Evolutionary conservation across 1,140 invertebrate species (phyloP), one percentile per base, ranked within the genome.

Genomic region (Kradibia gibbosae): DNA sequence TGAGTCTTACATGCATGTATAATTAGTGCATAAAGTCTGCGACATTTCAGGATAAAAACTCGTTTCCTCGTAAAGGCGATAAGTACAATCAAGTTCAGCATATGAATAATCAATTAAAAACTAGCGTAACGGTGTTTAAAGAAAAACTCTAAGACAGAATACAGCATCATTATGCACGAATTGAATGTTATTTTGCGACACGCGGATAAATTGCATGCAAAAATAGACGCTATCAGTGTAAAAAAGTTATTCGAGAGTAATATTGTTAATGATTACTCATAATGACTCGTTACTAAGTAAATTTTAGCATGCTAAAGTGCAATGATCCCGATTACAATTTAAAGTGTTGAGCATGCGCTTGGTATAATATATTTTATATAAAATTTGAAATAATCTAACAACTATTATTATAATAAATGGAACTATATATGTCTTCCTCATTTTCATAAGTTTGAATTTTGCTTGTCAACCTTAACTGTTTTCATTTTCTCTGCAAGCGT

Each of bases 91-190:
- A 13, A 62, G 60, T 62, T 36, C 60, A 5, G 20, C 60, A 1
- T 34, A 42, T 22, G 39, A n/a, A 70, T n/a, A 70, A 70, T 70
- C 65, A 70, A 70, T 42, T 70, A 45, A 70, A 70, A 70, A 8
- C 4, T 5, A n/a, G 5, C 10, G 2, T 25, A 8, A n/a, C 65
- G 65, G 62, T 15, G 3, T n/a, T 3, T 1, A 4, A 10, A n/a
- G 10, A 22, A 42, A 8, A 70, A 70, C 1, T 1, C 17, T 8
- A n/a, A 39, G 39, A 70, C 22, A 25, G 42, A 25, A 28, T 36
- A 62, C 31, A 36, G 31, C 20, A 4, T 5, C 60, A 36, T 62
- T 34, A 62, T 34, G 31, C 28, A 13, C 60, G 60, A 34, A 62
- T 34, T 34, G 15, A 62, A 34, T 10, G 11, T 0, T 11, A 3